Base-by-base conservation (phyloP, 2,113 vertebrate species). In the Aegotheles bennettii region DNA sequence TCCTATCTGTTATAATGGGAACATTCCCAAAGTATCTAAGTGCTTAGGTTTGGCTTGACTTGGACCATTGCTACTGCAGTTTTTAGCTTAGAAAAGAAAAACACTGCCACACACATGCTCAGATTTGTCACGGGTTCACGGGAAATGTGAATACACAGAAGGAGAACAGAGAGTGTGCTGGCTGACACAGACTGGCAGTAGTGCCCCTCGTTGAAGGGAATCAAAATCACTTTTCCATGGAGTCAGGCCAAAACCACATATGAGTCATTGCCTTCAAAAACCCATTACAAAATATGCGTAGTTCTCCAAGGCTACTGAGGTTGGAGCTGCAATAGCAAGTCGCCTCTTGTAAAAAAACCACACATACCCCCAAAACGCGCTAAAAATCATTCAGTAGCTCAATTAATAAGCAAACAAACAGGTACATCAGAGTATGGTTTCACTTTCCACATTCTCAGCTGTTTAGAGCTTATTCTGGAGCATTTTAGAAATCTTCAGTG, bases 101-200 rank as follows among this genome's bases (percentile, higher is more conserved):
- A 95, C 69, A 95, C 40, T 69, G 68, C 93, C 93, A 97, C 94
- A 95, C 93, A 96, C 85, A 93, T 47, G 50, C 87, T 96, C 56
- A 85, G 76, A 92, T 92, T 90, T 94, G 76, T 86, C 75, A 74
- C 19, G 56, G 43, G 85, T 77, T 93, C 92, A 89, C 1, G 3
- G 84, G 86, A 88, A 93, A 56, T 65, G 64, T n/a, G 73, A 81
- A 64, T 42, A 75, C 29, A 48, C 43, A 89, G 74, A 78, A 79
- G 68, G 85, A 93, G 73, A 92, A 91, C 60, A 64, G 68, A 93
- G 57, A 0, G 0, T 68, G 69, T 75, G 93, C 69, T 92, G 80
- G 88, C 90, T 84, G 88, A 84, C 70, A 88, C 23, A 63, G 71
- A n/a, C 43, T 93, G 76, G 85, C 76, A 88, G 43, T 40, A 64